Percentiles rank a stretch among this genome's conserved stretches.
Conservation (phyloP, 2,888 invertebrate genomes). For the Priocnemis perturbator region DNA sequence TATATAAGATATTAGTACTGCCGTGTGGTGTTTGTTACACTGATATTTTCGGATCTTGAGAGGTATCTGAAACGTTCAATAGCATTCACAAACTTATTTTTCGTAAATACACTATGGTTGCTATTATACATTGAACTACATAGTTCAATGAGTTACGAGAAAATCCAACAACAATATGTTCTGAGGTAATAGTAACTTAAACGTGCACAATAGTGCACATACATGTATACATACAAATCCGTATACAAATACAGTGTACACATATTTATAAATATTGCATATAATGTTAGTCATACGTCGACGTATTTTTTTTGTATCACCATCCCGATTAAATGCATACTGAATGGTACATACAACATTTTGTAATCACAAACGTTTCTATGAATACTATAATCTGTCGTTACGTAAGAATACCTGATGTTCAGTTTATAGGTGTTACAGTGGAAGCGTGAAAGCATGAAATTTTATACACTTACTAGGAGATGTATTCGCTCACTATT, state of each 20-base stretch:
- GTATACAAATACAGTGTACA: constrained; percentile 13
- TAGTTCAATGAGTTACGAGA: too few relatives aligned
- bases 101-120: too few relatives aligned
- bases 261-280: constrained; percentile 28
- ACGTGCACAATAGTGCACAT: constrained; percentile 7
- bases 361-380: constrained; percentile 30
- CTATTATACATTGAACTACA: too few relatives aligned
- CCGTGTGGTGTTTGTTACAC: constrained; percentile 12
- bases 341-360: constrained; percentile 27
- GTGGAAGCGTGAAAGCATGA: too few relatives aligned
- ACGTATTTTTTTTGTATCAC: constrained; percentile 43
- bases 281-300: constrained; percentile 15
- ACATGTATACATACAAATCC: not conserved
- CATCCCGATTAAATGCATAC: constrained; percentile 27
- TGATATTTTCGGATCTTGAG: not conserved
- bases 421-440: constrained; percentile 10
- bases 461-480: too few relatives aligned
- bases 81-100: too few relatives aligned
- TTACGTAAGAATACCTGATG: constrained; percentile 4
- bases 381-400: constrained; percentile 17
- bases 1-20: not conserved
- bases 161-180: too few relatives aligned
- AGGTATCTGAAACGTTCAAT: too few relatives aligned
- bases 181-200: too few relatives aligned
- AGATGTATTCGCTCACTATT: too few relatives aligned